Percentiles rank a stretch among this genome's conserved stretches.
Evolutionary conservation across 2,113 vertebrate genomes (phyloP).

Genomic region (Heptranchias perlo): DNA sequence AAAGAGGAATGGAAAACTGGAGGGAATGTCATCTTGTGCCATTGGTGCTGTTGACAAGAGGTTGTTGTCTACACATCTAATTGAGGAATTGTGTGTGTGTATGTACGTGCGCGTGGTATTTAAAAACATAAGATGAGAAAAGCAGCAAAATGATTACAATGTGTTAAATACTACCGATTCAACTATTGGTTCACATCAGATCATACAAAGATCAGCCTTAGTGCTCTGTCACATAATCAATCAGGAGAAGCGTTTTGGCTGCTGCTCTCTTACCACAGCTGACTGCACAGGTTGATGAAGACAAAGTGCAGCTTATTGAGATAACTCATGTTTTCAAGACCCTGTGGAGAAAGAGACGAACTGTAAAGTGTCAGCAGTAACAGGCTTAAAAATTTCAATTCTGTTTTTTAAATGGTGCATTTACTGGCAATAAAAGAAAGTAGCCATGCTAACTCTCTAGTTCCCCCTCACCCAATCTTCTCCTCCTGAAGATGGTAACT

Average conservation of each 20-base stretch:
- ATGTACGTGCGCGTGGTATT: not conserved
- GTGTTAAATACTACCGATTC: not conserved
- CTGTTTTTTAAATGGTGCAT: not conserved
- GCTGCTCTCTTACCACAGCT: slow-evolving; percentile 17
- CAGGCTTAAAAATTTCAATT: not conserved
- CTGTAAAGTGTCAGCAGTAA: not conserved
- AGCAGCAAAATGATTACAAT: not conserved
- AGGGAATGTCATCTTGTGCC: not conserved
- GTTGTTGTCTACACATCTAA: too few species aligned
- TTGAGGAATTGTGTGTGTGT: not conserved
- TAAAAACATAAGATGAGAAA: not conserved
- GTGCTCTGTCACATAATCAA: slow-evolving; percentile 23
- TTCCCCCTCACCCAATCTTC: not conserved
- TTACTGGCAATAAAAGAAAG: slow-evolving; percentile 7
- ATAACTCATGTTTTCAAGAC: slow-evolving; percentile 22
- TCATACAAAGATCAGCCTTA: slow-evolving; percentile 22
- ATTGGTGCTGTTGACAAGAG: not conserved
- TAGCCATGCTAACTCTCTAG: not conserved
- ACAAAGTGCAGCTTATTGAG: slow-evolving; percentile 22
- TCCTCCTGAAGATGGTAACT: not conserved
- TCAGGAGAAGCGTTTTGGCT: slow-evolving; percentile 18
- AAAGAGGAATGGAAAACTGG: not conserved
- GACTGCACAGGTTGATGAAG: slow-evolving; percentile 28
- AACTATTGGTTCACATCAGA: slow-evolving; percentile 16
- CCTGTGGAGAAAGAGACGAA: slow-evolving; percentile 11